Percentiles rank a stretch among this genome's conserved stretches.
Evolutionary conservation across 2,888 invertebrate species (phyloP).

Genomic region (Prionchulus punctatus): DNA sequence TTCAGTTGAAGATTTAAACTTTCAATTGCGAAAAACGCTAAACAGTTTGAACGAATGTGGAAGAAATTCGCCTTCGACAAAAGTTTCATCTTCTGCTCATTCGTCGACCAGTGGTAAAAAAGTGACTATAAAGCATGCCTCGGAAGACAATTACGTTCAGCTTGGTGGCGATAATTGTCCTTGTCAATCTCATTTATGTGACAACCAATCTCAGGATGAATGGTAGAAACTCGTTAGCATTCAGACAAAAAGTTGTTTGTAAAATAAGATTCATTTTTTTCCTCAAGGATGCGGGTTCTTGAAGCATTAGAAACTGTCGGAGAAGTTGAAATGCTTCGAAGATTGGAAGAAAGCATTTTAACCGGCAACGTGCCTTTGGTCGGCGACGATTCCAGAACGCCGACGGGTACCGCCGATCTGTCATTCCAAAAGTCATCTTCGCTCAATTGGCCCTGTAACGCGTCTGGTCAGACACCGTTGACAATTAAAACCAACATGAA

Average conservation of each 20-base stretch:
- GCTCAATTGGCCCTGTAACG: slow-evolving; percentile 1
- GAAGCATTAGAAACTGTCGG: slow-evolving; percentile 30
- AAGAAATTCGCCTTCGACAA: too few species aligned
- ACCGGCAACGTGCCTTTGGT: slow-evolving; percentile 13
- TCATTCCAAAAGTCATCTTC: background rate
- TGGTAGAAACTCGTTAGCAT: too few species aligned
- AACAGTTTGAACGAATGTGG: too few species aligned
- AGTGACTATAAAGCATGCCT: too few species aligned
- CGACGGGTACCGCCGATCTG: background rate
- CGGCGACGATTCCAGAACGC: background rate
- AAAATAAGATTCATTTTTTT: too few species aligned
- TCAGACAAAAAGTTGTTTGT: too few species aligned
- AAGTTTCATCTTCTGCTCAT: too few species aligned
- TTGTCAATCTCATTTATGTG: background rate
- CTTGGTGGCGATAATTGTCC: slow-evolving; percentile 4
- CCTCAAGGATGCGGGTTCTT: slow-evolving; percentile 25
- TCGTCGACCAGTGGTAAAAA: too few species aligned
- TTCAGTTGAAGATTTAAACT: slow-evolving; percentile 12
- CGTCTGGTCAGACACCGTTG: too few species aligned
- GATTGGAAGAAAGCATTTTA: slow-evolving; percentile 22
- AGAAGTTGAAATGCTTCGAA: slow-evolving; percentile 22
- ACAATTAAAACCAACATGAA: too few species aligned
- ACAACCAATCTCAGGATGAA: background rate
- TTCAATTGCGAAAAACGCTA: slow-evolving; percentile 7
- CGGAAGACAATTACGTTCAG: too few species aligned